Evolutionary conservation across 2,797 vertebrate genomes (phyloP), one percentile per base, ranked within the genome.

Genomic region (Peromyscus attwateri): DNA sequence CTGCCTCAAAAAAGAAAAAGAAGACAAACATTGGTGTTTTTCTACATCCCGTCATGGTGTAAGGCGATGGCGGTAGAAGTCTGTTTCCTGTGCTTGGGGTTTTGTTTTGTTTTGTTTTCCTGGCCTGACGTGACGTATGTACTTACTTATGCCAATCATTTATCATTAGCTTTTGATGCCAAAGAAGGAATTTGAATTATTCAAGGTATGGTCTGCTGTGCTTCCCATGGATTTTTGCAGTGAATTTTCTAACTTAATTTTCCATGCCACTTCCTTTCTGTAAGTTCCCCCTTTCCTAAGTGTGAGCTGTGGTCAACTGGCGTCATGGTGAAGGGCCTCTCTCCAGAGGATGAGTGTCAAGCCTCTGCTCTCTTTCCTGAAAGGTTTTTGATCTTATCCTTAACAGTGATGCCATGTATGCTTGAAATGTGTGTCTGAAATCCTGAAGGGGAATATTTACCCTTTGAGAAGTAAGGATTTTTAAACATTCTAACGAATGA

Each of bases 101-200:
- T 97, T 23, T 4, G 25, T 76, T 46, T 6, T 27, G 25, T 12
- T 97, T 23, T 4, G 17, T 71, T 71, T 94, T 92, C 76, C 31
- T 96, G 94, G 82, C 27, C 3, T 97, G 43, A 71, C 71, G 52
- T 88, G 68, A 81, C 40, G 55, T 92, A 17, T 4, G 1, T 91
- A 57, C 97, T 98, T 97, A 98, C 96, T 98, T 97, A 96, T 98
- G 92, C 97, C 98, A 94, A 95, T 97, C 97, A 71, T 98, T 97
- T 98, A 95, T 98, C 97, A 95, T 95, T 99, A 99, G 99, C 99
- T 99, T 14, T 99, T 99, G 99, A 99, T 99, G 99, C 99, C 99
- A 99, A 99, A 99, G 99, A 99, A 99, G 99, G 99, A 99, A 98
- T 99, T 99, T 99, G 99, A 99, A 98, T 99, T 99, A 98, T 99